Conservation (phyloP, 2,797 vertebrate species). For the Chloroceryle amazona region DNA sequence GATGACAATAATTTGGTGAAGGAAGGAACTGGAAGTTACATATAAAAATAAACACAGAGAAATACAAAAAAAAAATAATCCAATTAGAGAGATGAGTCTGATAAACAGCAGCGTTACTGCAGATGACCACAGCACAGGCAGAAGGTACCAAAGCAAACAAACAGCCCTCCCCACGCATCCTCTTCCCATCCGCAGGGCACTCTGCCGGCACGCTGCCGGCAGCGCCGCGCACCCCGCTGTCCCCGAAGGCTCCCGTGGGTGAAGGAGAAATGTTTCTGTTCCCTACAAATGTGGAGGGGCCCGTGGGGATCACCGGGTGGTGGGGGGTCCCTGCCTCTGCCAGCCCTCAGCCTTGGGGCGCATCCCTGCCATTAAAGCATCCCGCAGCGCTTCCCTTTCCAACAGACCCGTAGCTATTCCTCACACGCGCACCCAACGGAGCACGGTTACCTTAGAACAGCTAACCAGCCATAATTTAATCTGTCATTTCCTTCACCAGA, state of each 20-base stretch:
- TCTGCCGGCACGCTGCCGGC: not conserved
- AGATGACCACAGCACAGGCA: slow-evolving; percentile 57
- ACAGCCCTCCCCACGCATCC: slow-evolving; percentile 41
- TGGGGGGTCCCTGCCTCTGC: not conserved
- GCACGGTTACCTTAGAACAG: slow-evolving; percentile 7
- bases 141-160: slow-evolving; percentile 70
- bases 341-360: not conserved
- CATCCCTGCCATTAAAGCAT: not conserved
- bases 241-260: not conserved
- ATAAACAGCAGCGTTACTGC: slow-evolving; percentile 67
- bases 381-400: not conserved
- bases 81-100: slow-evolving; percentile 40
- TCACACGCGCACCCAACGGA: not conserved
- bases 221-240: rapidly evolving
- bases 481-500: slow-evolving; percentile 55
- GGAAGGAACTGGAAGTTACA: slow-evolving; percentile 42
- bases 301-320: rapidly evolving
- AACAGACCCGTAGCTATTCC: not conserved
- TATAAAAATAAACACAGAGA: slow-evolving; percentile 49
- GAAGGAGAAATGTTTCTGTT: not conserved
- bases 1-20: slow-evolving; percentile 22
- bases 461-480: slow-evolving; percentile 48
- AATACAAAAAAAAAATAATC: not conserved
- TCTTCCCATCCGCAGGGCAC: not conserved
- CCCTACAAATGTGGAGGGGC: not conserved